phyloP scores from a whole-genome alignment of 2,888 invertebrate genomes.

The Mimumesa dahlbomi region DNA sequence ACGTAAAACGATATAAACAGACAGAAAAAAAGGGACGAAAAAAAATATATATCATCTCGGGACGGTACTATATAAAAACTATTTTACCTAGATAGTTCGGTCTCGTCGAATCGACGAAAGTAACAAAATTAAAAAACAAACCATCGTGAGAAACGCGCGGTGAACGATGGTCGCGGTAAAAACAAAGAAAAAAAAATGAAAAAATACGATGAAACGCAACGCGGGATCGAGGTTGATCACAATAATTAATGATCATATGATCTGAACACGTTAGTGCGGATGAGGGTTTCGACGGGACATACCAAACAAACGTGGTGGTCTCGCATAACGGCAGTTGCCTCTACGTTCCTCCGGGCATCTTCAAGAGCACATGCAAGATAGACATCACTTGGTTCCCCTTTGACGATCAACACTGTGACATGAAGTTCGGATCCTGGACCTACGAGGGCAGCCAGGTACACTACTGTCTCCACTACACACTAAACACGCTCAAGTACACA shows the following conservation, averaged over 20 bases:
- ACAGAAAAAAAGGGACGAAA: too few relatives aligned
- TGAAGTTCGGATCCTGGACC: conserved; percentile 99
- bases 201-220: conserved; percentile 2
- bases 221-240: conserved; percentile 45
- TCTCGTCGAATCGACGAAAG: too few relatives aligned
- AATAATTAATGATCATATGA: conserved; percentile 64
- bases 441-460: conserved; percentile 98
- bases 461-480: conserved; percentile 74
- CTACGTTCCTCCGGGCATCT: conserved; percentile 99
- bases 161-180: neutral
- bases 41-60: too few relatives aligned
- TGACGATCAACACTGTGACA: conserved; percentile 99
- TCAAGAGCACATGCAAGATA: conserved; percentile 99
- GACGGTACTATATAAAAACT: too few relatives aligned
- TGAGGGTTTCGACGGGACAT: conserved; percentile 99
- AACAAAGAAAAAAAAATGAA: conserved; percentile 20
- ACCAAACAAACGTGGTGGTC: conserved; percentile 99
- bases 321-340: conserved; percentile 98
- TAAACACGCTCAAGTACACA: conserved; percentile 63
- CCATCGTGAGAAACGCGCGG: too few relatives aligned
- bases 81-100: too few relatives aligned
- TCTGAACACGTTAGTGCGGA: conserved; percentile 90
- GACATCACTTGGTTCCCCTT: conserved; percentile 99
- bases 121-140: too few relatives aligned
- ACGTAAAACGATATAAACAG: too few relatives aligned